Evolutionary conservation across 1,140 invertebrate genomes (phyloP).

Genomic region (Pseudomyrmex sp.): DNA sequence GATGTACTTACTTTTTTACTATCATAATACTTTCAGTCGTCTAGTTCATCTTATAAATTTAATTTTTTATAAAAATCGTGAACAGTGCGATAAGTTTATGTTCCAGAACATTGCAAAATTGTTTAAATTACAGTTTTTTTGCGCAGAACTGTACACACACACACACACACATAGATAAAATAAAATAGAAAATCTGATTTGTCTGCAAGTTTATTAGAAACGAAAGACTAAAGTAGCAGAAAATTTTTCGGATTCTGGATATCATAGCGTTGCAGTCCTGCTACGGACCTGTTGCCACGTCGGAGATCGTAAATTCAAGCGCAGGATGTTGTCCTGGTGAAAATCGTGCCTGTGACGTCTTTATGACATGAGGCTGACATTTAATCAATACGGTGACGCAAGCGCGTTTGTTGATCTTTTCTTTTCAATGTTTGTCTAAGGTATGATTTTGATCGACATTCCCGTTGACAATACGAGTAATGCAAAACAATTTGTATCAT

Average conservation of each 20-base stretch:
- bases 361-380: constrained; percentile 84
- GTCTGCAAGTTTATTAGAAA: background rate
- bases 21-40: too few relatives aligned
- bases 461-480: too few relatives aligned
- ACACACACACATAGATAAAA: too few relatives aligned
- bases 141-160: too few relatives aligned
- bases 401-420: constrained; percentile 56
- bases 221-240: background rate
- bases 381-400: constrained; percentile 83
- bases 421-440: background rate
- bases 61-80: too few relatives aligned
- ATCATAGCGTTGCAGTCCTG: constrained; percentile 53
- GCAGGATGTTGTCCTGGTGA: constrained; percentile 85
- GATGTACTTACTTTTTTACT: background rate
- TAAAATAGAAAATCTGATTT: background rate
- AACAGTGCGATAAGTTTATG: too few relatives aligned
- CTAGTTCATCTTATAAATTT: too few relatives aligned
- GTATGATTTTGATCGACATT: too few relatives aligned
- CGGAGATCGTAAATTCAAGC: constrained; percentile 82
- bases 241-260: constrained; percentile 38
- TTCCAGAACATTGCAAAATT: too few relatives aligned
- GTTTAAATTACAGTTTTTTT: too few relatives aligned
- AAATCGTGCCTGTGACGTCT: constrained; percentile 85
- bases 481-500: too few relatives aligned
- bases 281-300: constrained; percentile 80